A percentile compares a stretch with the other conserved stretches of the same genome.
Evolutionary conservation across 2,888 invertebrate genomes (phyloP).

Genomic region (Coelinius sp.): DNA sequence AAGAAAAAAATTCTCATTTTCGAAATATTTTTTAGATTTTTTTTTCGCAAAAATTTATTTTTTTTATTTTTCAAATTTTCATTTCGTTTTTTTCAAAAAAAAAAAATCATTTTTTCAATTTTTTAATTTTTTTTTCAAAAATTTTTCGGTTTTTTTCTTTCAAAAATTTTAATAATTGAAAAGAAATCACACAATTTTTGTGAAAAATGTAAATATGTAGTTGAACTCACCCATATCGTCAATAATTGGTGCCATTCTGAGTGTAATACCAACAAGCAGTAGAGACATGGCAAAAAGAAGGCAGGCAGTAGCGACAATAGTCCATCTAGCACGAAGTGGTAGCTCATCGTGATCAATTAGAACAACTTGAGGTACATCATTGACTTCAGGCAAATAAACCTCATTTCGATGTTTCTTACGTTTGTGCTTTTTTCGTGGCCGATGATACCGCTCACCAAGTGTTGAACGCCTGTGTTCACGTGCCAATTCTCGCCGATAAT

Average conservation of each 20-base stretch:
- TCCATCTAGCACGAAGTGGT: conserved; percentile 88
- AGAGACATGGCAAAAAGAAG: conserved; percentile 90
- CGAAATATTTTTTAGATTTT: no score
- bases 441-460: conserved; percentile 59
- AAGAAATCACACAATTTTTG: not conserved
- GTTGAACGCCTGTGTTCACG: conserved; percentile 39
- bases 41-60: no score
- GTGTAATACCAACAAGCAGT: conserved; percentile 89
- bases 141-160: no score
- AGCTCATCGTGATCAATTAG: conserved; percentile 86
- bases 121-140: no score
- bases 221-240: conserved; percentile 89
- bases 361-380: conserved; percentile 67
- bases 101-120: no score
- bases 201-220: not conserved
- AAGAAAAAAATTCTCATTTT: no score
- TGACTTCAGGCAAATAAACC: conserved; percentile 48
- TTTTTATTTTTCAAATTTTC: no score
- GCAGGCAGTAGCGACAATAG: conserved; percentile 92
- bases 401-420: conserved; percentile 58
- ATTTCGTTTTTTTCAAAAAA: not conserved
- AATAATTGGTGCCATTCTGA: conserved; percentile 94
- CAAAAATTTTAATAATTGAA: not conserved
- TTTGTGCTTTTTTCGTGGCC: conserved; percentile 66
- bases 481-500: not conserved